Base-by-base conservation (phyloP, 2,888 invertebrate genomes). In the Lasioglossum marginatum region DNA sequence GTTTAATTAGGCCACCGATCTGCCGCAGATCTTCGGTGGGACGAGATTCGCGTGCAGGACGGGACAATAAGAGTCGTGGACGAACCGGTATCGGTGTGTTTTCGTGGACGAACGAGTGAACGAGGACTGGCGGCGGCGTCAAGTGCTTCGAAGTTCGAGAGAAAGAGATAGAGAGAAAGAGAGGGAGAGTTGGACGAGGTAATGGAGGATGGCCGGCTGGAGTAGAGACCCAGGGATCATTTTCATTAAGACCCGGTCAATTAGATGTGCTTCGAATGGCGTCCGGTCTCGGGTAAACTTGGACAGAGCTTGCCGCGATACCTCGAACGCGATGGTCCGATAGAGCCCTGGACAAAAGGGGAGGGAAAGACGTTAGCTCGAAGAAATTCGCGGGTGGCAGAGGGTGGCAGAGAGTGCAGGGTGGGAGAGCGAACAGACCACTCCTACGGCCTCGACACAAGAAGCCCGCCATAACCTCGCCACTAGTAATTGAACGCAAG, bases 401-500 rank as follows among this genome's bases (percentile, higher is more conserved):
- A 63, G 80, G 43, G 77, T 60, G 40, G 60, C 14, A 73, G 81
- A 86, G 72, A 60, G 74, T 72, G 48, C 23, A 52, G 23, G 52
- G 23, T n/a, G 83, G 82, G 86, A 83, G 87, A 81, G 85, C 83
- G 88, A 88, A 87, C 87, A 88, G 91, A 92, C 92, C 91, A 92
- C 90, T 92, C 92, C 87, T 92, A 92, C 90, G 91, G 92, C 91
- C 92, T 92, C 92, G 87, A 91, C 92, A 91, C 87, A 89, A 92
- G 91, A 91, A 92, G 90, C 91, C 91, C 88, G 88, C 91, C 89
- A 93, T 93, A 93, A 93, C 92, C 93, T 92, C 93, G 90, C 90
- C 91, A 91, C 91, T 93, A 91, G 93, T 93, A 93, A 93, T 93
- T 93, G 93, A 93, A 93, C 93, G 93, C 93, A 93, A 93, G 93